A percentile compares a stretch with the other conserved stretches of the same genome.
These are phyloP conservation scores for Petrolisthes manimaculis DNA, from an alignment of 2,888 invertebrate genomes.

Conservation along the genomic window DNA sequence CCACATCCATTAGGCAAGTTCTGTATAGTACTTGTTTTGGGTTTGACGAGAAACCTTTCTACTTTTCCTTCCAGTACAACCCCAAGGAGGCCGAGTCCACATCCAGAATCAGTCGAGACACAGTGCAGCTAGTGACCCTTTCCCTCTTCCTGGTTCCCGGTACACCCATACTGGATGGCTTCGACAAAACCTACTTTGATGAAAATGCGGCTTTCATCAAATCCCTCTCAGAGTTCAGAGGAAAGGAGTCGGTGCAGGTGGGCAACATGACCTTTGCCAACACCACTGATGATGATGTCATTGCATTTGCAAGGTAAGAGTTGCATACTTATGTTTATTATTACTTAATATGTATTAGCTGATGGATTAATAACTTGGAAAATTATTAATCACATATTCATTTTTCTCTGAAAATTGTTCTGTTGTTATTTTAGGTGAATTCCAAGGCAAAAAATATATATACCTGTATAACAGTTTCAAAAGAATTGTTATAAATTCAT, in stretches of 20 bases:
- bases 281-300: conserved; percentile 23
- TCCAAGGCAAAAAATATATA: too few relatives aligned
- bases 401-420: too few relatives aligned
- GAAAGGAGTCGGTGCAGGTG: conserved; percentile 49
- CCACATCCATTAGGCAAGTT: too few relatives aligned
- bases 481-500: too few relatives aligned
- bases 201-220: conserved; percentile 22
- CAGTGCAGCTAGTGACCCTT: conserved; percentile 47
- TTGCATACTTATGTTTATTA: neutral
- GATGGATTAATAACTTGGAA: neutral
- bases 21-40: too few relatives aligned
- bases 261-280: conserved; percentile 42
- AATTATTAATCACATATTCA: neutral
- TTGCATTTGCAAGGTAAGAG: conserved; percentile 51
- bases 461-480: too few relatives aligned
- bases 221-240: conserved; percentile 35
- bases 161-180: conserved; percentile 59
- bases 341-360: neutral
- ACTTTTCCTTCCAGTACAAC: conserved; percentile 46
- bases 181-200: conserved; percentile 33
- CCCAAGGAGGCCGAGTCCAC: conserved; percentile 39
- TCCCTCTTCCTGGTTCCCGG: conserved; percentile 56
- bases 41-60: neutral
- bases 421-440: too few relatives aligned
- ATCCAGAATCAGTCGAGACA: conserved; percentile 1